Conservation (phyloP, 2,113 vertebrate species). For the Probosciger aterrimus region DNA sequence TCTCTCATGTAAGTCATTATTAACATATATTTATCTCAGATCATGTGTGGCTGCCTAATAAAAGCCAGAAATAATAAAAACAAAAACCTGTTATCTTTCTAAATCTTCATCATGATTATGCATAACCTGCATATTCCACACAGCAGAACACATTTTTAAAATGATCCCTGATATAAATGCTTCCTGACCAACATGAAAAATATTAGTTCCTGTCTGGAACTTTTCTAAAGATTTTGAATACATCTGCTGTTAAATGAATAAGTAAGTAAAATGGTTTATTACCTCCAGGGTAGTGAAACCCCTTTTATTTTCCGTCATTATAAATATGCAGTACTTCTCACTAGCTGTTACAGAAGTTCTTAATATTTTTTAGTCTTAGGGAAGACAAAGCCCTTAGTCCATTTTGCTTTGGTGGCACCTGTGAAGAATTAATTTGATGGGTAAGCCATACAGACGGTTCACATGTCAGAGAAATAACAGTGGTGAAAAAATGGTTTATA, state of each 20-base stretch:
- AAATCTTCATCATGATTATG: slow-evolving; percentile 28
- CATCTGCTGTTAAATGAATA: not conserved
- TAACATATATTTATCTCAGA: slow-evolving; percentile 10
- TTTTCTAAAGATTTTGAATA: not conserved
- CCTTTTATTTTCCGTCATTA: not conserved
- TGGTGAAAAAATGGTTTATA: not conserved
- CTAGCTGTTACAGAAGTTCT: not conserved
- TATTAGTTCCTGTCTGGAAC: slow-evolving; percentile 49
- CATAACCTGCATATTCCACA: slow-evolving; percentile 42
- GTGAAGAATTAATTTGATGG: not conserved
- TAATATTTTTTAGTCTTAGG: not conserved
- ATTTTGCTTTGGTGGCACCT: not conserved
- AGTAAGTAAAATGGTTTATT: not conserved
- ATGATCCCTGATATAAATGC: not conserved
- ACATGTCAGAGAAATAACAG: not conserved
- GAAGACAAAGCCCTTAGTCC: not conserved
- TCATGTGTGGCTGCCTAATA: slow-evolving; percentile 30
- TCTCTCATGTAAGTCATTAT: slow-evolving; percentile 2
- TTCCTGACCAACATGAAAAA: not conserved
- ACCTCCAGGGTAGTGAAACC: not conserved
- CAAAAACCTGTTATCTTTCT: not conserved
- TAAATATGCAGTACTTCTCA: not conserved
- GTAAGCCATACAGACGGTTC: not conserved
- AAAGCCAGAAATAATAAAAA: not conserved
- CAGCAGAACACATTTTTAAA: slow-evolving; percentile 1